Percentiles rank a stretch among this genome's conserved stretches.
phyloP scores from a whole-genome alignment of 1,140 invertebrate genomes.

The Paralvinella palmiformis region DNA sequence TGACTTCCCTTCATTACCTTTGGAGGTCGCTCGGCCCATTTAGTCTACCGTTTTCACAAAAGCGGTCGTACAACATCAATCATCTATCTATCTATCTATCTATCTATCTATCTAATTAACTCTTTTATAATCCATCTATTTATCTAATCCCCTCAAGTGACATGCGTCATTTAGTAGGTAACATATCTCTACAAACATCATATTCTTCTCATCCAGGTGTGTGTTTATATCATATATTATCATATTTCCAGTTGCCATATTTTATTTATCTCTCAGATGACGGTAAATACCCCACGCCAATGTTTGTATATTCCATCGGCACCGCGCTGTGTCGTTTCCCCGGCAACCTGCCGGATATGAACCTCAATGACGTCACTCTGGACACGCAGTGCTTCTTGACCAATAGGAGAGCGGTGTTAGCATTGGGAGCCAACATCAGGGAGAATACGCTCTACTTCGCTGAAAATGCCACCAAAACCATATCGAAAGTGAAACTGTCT shows the following conservation, averaged over 20 bases:
- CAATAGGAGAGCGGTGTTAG: slow-evolving; percentile 22
- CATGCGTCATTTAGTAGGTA: slow-evolving; percentile 18
- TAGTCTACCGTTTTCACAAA: too few relatives aligned
- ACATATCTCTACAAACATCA: neutral
- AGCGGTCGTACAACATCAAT: too few relatives aligned
- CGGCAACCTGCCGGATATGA: slow-evolving; percentile 35
- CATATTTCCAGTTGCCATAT: neutral
- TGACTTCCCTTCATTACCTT: too few relatives aligned
- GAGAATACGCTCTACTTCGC: slow-evolving; percentile 31
- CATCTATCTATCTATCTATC: too few relatives aligned
- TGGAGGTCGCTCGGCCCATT: too few relatives aligned
- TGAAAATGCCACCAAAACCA: slow-evolving; percentile 30
- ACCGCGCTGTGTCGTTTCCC: slow-evolving; percentile 36
- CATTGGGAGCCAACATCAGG: slow-evolving; percentile 26
- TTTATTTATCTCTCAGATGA: neutral
- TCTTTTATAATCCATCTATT: neutral
- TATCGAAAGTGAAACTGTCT: slow-evolving; percentile 26
- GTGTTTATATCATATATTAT: neutral
- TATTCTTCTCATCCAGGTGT: neutral
- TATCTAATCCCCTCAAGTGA: neutral
- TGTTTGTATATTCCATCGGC: slow-evolving; percentile 32
- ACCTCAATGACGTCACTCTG: slow-evolving; percentile 28
- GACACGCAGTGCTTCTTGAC: slow-evolving; percentile 33
- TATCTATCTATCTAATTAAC: too few relatives aligned
- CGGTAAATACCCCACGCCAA: slow-evolving; percentile 25